Percentiles rank a stretch among this genome's conserved stretches.
These are phyloP conservation scores for Myiotriccus ornatus DNA, from an alignment of 2,797 vertebrate genomes.

Conservation along the genomic window DNA sequence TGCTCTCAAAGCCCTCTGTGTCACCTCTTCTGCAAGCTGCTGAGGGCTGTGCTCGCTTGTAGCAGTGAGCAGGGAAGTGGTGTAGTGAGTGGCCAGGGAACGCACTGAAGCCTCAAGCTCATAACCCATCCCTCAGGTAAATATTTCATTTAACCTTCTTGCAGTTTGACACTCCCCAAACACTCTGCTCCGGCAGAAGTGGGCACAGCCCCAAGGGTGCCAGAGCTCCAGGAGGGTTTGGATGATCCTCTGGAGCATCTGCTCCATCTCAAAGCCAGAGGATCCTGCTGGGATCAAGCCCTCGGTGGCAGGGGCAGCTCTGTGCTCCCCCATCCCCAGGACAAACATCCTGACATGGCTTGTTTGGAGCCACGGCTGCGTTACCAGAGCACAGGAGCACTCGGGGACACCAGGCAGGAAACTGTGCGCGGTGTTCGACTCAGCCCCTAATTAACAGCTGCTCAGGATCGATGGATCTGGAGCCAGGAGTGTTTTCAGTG, in stretches of 20 bases:
- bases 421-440: not conserved
- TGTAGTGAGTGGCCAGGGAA: not conserved
- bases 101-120: not conserved
- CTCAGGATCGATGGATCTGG: not conserved
- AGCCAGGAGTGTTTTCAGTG: not conserved
- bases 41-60: accelerated
- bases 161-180: not conserved
- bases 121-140: not conserved
- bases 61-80: not conserved
- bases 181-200: not conserved
- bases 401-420: not conserved
- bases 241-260: not conserved
- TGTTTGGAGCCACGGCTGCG: not conserved
- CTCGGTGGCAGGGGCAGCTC: not conserved
- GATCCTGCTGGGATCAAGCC: not conserved
- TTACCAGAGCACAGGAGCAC: not conserved
- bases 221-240: not conserved
- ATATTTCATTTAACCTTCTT: too few relatives aligned
- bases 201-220: not conserved
- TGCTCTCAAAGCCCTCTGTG: not conserved
- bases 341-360: not conserved
- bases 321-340: not conserved
- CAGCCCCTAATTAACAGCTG: constrained; percentile 1
- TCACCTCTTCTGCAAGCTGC: not conserved
- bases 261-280: not conserved